Conservation (phyloP, 2,797 vertebrate species). For the Eulemur coronatus region DNA sequence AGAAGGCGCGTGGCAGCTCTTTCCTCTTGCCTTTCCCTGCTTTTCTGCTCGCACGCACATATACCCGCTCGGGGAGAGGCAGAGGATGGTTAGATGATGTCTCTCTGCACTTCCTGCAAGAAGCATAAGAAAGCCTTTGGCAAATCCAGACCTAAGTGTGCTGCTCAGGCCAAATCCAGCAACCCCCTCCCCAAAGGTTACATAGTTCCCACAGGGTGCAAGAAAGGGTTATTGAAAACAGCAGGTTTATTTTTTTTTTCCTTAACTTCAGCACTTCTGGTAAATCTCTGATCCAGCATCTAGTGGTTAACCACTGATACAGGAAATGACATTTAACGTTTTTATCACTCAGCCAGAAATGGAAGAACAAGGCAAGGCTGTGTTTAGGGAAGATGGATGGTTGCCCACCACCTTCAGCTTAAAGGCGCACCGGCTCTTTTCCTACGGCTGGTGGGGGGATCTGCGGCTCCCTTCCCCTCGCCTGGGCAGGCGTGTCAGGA, state of each 20-base stretch:
- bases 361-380: conserved; percentile 85
- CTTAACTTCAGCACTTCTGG: conserved; percentile 85
- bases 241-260: conserved; percentile 77
- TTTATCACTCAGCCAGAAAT: conserved; percentile 86
- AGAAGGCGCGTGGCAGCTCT: not conserved
- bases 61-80: not conserved
- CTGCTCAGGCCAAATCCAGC: conserved; percentile 37
- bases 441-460: not conserved
- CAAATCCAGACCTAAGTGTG: not conserved
- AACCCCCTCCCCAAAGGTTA: conserved; percentile 72
- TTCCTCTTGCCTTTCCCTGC: not conserved
- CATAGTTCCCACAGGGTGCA: conserved; percentile 80
- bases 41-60: not conserved
- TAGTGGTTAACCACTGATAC: conserved; percentile 87
- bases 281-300: conserved; percentile 86
- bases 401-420: conserved; percentile 82
- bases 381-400: conserved; percentile 82
- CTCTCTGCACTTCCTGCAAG: not conserved
- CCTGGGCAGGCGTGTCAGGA: not conserved
- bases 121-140: not conserved
- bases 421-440: conserved; percentile 78
- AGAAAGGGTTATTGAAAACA: conserved; percentile 85
- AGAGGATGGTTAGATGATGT: fast-evolving
- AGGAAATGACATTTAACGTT: conserved; percentile 88
- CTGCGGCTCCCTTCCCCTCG: not conserved